These are phyloP conservation scores for Urophycis tenuis DNA, from an alignment of 2,797 vertebrate genomes.

Conservation along the genomic window DNA sequence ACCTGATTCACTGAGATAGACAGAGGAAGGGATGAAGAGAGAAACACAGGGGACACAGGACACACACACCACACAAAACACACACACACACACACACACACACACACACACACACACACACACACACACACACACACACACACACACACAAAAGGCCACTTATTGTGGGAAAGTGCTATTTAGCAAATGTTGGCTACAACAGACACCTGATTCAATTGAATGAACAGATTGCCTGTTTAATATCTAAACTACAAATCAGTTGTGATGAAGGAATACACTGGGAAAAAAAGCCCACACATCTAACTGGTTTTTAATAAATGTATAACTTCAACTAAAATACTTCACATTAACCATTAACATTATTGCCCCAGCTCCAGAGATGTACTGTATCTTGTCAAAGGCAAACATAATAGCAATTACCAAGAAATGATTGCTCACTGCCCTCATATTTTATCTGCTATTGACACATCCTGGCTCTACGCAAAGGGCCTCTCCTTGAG, in stretches of 20 bases:
- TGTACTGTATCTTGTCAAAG: not conserved
- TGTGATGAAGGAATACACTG: constrained; percentile 25
- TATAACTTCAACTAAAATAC: not conserved
- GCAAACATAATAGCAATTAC: not conserved
- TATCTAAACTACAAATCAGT: constrained; percentile 30
- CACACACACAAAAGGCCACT: not conserved
- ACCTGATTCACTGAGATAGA: constrained; percentile 60
- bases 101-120: not conserved
- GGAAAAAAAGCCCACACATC: too few relatives aligned
- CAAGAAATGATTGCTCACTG: not conserved
- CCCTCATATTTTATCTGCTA: not conserved
- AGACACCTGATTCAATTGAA: constrained; percentile 26
- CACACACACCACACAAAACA: constrained; percentile 22
- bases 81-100: not conserved
- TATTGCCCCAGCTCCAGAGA: not conserved
- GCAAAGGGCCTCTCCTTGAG: constrained; percentile 46
- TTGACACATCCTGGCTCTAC: constrained; percentile 27
- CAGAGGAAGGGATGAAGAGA: constrained; percentile 3
- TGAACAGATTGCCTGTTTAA: not conserved
- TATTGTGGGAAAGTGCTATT: too few relatives aligned
- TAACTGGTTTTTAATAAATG: too few relatives aligned
- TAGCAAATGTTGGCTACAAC: too few relatives aligned
- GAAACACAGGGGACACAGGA: constrained; percentile 5
- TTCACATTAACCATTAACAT: not conserved
- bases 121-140: constrained; percentile 9